Base-by-base conservation (phyloP, 2,113 vertebrate species). In the Gracilinanus agilis region DNA sequence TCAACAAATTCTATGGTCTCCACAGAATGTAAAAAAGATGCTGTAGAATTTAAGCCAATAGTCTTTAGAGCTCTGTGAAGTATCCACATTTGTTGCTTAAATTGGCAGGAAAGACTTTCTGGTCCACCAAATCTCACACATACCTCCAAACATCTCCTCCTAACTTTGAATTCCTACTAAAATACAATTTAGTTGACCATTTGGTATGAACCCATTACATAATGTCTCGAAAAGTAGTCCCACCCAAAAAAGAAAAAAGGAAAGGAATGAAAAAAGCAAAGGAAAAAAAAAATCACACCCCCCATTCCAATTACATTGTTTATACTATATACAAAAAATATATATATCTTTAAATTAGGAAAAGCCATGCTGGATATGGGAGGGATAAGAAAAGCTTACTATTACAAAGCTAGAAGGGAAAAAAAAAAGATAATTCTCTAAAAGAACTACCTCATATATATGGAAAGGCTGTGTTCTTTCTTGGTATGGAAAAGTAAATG, bases 291-390 rank as follows among this genome's bases (percentile, higher is more conserved):
- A 83, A 83, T 83, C 40, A 83, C 3, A 12, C 34, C 16, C 34
- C n/a, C 16, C n/a, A 83, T 83, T 83, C 67, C 55, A 95, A 95
- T 97, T 93, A 96, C 94, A 94, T 53, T 95, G 96, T 95, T 98
- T 98, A 98, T 97, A 98, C 61, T 98, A 98, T 98, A 94, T 97
- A 98, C 97, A 98, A 95, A 92, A 95, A 89, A 96, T 91, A 75
- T 19, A 61, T 29, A 34, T 61, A 49, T 75, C 34, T 94, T 97
- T 97, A 97, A 93, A 12, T 95, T 96, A 94, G 97, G 89, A 97
- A 94, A 97, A 97, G 96, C 94, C 90, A 90, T 89, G 83, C 93
- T 88, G 95, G 93, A 88, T 95, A 58, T 23, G 11, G 54, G n/a
- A 95, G 56, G 3, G 19, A 92, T 91, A 97, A 90, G 93, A 96